Evolutionary conservation across 1,140 invertebrate genomes (phyloP), one percentile per base, ranked within the genome.

Genomic region (Ylistrum balloti): DNA sequence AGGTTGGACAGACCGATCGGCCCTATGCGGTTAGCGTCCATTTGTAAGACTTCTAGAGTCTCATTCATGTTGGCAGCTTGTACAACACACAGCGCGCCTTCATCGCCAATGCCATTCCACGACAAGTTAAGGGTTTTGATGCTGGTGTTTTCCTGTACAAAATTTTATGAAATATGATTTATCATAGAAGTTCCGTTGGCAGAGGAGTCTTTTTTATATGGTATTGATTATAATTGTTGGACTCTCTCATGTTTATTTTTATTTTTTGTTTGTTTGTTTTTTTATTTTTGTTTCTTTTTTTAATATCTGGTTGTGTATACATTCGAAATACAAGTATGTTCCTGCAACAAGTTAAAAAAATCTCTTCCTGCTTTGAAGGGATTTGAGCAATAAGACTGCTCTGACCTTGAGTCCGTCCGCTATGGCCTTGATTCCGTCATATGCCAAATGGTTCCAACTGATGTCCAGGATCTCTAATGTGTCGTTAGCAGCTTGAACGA

Each of bases 61-160:
- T 91, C 89, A 17, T 90, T 88, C 48, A 86, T 48, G 2, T 34
- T 33, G 28, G 86, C 38, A 7, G 88, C 48, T 85, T 85, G 13
- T 7, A 89, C 89, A 33, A 92, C 35, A 35, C 56, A 33, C 17
- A 90, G 56, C 0, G 88, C 89, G 0, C 92, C 90, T 17, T 90
- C 35, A n/a, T 91, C 87, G 20, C 89, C 90, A 5, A 92, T 87
- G 56, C 92, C 92, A 86, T 92, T 92, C 85, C 89, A 91, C 0
- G 92, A 92, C n/a, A 92, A 0, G 85, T 92, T 88, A 5, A 92
- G 56, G 41, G 45, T 45, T 85, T 90, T 90, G 22, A 92, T 32
- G 10, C 87, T 87, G 3, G 86, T 90, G 33, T 92, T 92, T 41
- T 92, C 92, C 92, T 92, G 35, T 33, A 88, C 56, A 45, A 34